phyloP scores from a whole-genome alignment of 2,888 invertebrate genomes.

The Synanthedon andrenaeformis region DNA sequence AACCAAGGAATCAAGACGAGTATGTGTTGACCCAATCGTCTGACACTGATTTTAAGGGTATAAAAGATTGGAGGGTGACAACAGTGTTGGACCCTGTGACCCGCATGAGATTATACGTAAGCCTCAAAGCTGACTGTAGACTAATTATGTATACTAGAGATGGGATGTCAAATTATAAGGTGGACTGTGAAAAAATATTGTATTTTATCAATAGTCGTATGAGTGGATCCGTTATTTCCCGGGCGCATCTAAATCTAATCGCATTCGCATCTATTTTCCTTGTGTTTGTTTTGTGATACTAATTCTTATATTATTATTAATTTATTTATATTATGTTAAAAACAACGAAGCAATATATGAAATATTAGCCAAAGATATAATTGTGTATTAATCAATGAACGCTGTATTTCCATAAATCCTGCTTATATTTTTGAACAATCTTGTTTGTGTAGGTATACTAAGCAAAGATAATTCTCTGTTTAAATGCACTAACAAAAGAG shows the following conservation, averaged over 20 bases:
- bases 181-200: constrained; percentile 45
- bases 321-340: no score
- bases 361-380: no score
- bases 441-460: neutral
- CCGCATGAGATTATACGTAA: constrained; percentile 44
- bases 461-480: neutral
- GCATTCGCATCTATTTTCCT: neutral
- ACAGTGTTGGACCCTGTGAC: constrained; percentile 48
- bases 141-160: constrained; percentile 55
- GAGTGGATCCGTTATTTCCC: constrained; percentile 18
- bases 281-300: neutral
- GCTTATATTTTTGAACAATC: no score
- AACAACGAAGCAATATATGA: no score
- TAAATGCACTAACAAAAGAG: neutral
- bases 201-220: constrained; percentile 45
- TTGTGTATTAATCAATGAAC: no score
- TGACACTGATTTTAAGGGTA: constrained; percentile 17
- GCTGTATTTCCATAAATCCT: no score
- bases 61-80: constrained; percentile 45
- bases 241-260: constrained; percentile 1
- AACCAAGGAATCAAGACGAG: constrained; percentile 25
- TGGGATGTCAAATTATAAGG: constrained; percentile 44
- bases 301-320: no score
- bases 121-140: constrained; percentile 41
- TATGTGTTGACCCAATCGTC: constrained; percentile 18